Evolutionary conservation across 2,888 invertebrate genomes (phyloP).

Genomic region (Nyleta sp.): DNA sequence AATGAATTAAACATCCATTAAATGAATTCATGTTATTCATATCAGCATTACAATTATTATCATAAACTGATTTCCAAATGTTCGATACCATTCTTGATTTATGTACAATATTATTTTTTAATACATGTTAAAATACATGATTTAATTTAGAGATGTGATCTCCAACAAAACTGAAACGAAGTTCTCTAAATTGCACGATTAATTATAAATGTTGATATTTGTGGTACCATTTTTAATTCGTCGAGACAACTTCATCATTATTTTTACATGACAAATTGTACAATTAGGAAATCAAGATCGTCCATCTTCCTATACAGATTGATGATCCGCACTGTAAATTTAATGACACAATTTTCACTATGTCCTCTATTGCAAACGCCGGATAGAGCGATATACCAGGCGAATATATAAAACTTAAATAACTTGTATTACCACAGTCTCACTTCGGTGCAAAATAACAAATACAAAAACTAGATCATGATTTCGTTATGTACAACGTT

Average conservation of each 20-base stretch:
- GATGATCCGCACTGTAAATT: not conserved
- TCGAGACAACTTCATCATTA: slow-evolving; percentile 10
- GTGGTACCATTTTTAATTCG: slow-evolving; percentile 11
- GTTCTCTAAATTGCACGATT: slow-evolving; percentile 39
- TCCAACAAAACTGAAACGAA: slow-evolving; percentile 49
- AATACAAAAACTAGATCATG: slow-evolving; percentile 61
- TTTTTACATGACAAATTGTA: slow-evolving; percentile 21
- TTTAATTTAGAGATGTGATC: slow-evolving; percentile 22
- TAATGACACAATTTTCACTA: slow-evolving; percentile 25
- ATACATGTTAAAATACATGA: slow-evolving; percentile 14
- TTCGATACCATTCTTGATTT: slow-evolving; percentile 9
- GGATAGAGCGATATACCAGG: slow-evolving; percentile 26
- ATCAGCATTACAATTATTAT: slow-evolving; percentile 28
- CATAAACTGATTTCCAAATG: slow-evolving; percentile 12
- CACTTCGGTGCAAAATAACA: slow-evolving; percentile 60
- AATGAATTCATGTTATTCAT: slow-evolving; percentile 32
- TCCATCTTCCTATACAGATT: not conserved
- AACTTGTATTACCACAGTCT: slow-evolving; percentile 56
- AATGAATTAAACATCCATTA: slow-evolving; percentile 31
- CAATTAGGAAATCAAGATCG: not conserved
- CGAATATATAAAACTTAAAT: slow-evolving; percentile 44
- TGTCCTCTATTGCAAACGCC: slow-evolving; percentile 11
- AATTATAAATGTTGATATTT: slow-evolving; percentile 30
- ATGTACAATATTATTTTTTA: slow-evolving; percentile 28
- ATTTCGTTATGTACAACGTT: slow-evolving; percentile 44